These are phyloP conservation scores for Sorex maritimensis DNA, from an alignment of 2,797 vertebrate genomes.

Conservation along the genomic window DNA sequence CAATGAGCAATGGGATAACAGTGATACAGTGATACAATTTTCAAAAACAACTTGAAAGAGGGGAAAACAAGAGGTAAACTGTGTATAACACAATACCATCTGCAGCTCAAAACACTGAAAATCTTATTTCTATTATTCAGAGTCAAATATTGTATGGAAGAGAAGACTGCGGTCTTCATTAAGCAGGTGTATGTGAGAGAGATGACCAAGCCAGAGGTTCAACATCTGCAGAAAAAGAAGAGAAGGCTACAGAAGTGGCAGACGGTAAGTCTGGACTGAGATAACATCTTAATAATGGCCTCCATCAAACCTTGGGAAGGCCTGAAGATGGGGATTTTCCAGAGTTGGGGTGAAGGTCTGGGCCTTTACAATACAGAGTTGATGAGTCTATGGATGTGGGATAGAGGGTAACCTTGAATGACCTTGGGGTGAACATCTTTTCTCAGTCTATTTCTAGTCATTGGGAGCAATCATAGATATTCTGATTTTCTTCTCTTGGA, in stretches of 20 bases:
- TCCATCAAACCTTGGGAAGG: background rate
- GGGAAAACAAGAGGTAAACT: background rate
- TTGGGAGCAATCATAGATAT: background rate
- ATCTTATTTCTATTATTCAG: constrained; percentile 15
- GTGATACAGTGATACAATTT: background rate
- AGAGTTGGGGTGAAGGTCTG: background rate
- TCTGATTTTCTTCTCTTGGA: background rate
- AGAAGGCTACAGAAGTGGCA: background rate
- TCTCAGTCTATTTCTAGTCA: background rate
- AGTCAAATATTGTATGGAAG: background rate
- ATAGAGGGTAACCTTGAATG: background rate
- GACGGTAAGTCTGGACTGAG: background rate
- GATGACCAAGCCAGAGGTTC: background rate
- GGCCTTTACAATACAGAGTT: background rate
- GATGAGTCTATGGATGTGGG: background rate
- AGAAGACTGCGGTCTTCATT: background rate
- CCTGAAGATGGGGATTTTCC: background rate
- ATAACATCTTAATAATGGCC: background rate
- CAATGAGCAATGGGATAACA: too few species aligned
- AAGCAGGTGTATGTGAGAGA: constrained; percentile 13
- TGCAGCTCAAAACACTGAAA: constrained; percentile 27
- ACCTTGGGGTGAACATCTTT: background rate
- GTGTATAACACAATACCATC: background rate
- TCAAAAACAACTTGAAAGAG: constrained; percentile 31
- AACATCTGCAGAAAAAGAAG: background rate